Evolutionary conservation across 2,113 vertebrate genomes (phyloP), one percentile per base, ranked within the genome.

Genomic region (Eulemur rufifrons): DNA sequence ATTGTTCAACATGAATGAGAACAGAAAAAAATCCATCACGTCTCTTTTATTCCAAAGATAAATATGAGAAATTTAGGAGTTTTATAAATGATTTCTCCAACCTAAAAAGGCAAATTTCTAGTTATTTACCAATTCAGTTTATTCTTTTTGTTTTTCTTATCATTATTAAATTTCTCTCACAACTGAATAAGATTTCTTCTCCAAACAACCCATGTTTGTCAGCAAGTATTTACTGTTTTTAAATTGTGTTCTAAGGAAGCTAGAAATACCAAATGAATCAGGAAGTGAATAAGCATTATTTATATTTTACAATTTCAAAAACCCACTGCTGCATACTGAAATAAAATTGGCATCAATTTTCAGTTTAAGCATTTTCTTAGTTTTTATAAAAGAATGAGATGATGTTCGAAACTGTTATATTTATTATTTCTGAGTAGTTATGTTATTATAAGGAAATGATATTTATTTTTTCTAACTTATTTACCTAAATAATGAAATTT

Each of bases 221-320:
- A 89, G 61, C 29, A 74, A 52, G 5, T 76, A 27, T 52, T 63
- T 50, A 83, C 68, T 50, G 73, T 76, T 54, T 88, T 45, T n/a
- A 73, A 94, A 78, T 86, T 92, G 11, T 29, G 6, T 59, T 86
- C n/a, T 89, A 56, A 47, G 42, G 18, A 54, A 85, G 14, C 8
- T 10, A n/a, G 18, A 18, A 69, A 77, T 73, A n/a, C 5, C 14
- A 95, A 95, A 94, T 77, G 9, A 54, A 68, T 54, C 10, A 80
- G 52, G n/a, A 95, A 77, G 12, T 84, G n/a, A 83, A n/a, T 42
- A 66, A 9, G 17, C 2, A 34, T 83, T 56, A 47, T 80, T 66
- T 69, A 78, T 63, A 86, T 93, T 90, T 95, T 61, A 69, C 6
- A 92, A 87, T 63, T 73, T 76, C 9, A 63, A 86, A 91, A 94